These are phyloP conservation scores for Gymnoscelis rufifasciata DNA, from an alignment of 2,888 invertebrate genomes.

Conservation along the genomic window DNA sequence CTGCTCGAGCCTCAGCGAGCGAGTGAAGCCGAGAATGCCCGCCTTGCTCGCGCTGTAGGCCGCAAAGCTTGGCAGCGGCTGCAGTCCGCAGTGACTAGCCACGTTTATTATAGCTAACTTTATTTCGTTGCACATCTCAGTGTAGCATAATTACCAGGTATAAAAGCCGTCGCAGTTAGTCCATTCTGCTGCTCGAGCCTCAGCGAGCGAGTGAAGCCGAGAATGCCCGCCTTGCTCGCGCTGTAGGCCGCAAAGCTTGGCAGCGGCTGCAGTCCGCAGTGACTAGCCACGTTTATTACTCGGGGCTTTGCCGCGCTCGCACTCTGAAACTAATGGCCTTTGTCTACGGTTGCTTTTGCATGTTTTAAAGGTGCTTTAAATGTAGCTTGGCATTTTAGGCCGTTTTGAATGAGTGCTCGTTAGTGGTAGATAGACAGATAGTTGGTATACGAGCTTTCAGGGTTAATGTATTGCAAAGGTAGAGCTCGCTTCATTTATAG, in stretches of 20 bases:
- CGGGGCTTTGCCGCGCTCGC: slow-evolving; percentile 66
- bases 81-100: slow-evolving; percentile 89
- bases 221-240: slow-evolving; percentile 88
- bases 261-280: slow-evolving; percentile 85
- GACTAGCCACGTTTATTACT: slow-evolving; percentile 89
- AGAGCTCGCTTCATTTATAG: too few relatives aligned
- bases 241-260: slow-evolving; percentile 88
- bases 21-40: slow-evolving; percentile 85
- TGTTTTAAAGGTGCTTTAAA: not conserved
- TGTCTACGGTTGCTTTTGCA: not conserved
- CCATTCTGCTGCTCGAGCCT: slow-evolving; percentile 86
- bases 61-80: slow-evolving; percentile 84
- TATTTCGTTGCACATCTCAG: too few relatives aligned
- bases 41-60: slow-evolving; percentile 91
- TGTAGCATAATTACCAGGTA: slow-evolving; percentile 82
- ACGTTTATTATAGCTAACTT: too few relatives aligned
- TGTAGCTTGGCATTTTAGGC: too few relatives aligned
- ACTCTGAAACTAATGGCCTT: slow-evolving; percentile 31
- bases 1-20: slow-evolving; percentile 85
- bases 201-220: slow-evolving; percentile 85
- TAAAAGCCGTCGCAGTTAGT: slow-evolving; percentile 84
- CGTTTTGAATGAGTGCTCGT: too few relatives aligned
- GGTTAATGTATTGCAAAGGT: too few relatives aligned
- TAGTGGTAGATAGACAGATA: too few relatives aligned
- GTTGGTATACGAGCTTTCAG: too few relatives aligned